These are phyloP conservation scores for Hydrolagus affinis DNA, from an alignment of 2,113 vertebrate genomes.

Conservation along the genomic window DNA sequence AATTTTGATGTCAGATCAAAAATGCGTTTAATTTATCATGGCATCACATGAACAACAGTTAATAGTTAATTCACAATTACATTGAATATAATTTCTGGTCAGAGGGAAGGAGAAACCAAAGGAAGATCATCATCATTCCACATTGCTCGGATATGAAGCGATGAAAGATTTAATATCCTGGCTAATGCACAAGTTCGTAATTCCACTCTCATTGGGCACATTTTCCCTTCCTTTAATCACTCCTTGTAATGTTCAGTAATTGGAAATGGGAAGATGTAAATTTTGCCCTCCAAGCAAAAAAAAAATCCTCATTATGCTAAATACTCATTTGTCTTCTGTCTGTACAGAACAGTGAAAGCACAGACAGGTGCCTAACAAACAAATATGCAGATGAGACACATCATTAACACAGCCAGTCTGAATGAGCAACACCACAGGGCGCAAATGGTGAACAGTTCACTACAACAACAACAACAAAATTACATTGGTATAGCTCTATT, in stretches of 20 bases:
- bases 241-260: neutral
- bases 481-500: too few species aligned
- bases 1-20: neutral
- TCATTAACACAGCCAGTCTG: neutral
- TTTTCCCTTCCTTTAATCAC: neutral
- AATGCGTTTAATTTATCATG: neutral
- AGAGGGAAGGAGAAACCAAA: neutral
- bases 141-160: neutral
- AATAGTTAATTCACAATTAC: neutral
- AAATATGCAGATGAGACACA: neutral
- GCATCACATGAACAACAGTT: neutral
- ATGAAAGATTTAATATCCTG: neutral
- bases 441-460: neutral
- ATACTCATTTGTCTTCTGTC: neutral
- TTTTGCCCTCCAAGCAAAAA: neutral
- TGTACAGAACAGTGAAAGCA: neutral
- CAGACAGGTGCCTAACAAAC: neutral
- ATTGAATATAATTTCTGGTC: neutral
- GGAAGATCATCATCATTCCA: neutral
- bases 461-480: too few species aligned
- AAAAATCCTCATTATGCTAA: neutral
- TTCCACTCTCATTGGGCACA: neutral
- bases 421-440: neutral
- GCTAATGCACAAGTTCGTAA: neutral
- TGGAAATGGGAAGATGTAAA: neutral